phyloP scores from a whole-genome alignment of 2,113 vertebrate genomes.

The Neodon shergylaensis region DNA sequence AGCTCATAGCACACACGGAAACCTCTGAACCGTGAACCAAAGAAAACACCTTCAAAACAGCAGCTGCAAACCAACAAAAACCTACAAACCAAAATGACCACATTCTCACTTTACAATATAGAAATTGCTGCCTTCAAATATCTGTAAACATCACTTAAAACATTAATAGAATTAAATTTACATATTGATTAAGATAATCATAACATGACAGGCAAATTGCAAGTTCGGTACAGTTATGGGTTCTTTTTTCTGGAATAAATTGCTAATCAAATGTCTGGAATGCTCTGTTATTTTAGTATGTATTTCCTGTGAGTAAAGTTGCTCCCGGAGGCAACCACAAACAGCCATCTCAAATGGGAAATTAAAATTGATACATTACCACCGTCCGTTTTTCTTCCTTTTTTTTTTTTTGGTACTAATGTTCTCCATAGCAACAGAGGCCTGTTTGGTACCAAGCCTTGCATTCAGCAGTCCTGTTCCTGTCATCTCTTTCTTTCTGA shows the following conservation, averaged over 20 bases:
- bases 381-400: neutral
- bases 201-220: constrained; percentile 4
- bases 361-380: constrained; percentile 22
- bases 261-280: neutral
- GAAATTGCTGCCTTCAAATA: neutral
- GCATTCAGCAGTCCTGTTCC: neutral
- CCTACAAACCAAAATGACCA: neutral
- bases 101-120: constrained; percentile 7
- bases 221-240: neutral
- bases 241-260: neutral
- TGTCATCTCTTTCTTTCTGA: too few relatives aligned
- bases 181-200: neutral
- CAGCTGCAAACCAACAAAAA: neutral
- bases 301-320: constrained; percentile 24
- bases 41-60: neutral
- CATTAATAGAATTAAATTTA: neutral
- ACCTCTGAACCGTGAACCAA: neutral
- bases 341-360: constrained; percentile 13
- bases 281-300: neutral
- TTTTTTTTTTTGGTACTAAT: neutral
- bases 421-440: neutral
- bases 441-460: neutral
- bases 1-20: neutral
- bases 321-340: neutral
- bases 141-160: constrained; percentile 26